A percentile compares a stretch with the other conserved stretches of the same genome.
These are phyloP conservation scores for Leptinotarsa peninsularis DNA, from an alignment of 2,888 invertebrate species.

Conservation along the genomic window DNA sequence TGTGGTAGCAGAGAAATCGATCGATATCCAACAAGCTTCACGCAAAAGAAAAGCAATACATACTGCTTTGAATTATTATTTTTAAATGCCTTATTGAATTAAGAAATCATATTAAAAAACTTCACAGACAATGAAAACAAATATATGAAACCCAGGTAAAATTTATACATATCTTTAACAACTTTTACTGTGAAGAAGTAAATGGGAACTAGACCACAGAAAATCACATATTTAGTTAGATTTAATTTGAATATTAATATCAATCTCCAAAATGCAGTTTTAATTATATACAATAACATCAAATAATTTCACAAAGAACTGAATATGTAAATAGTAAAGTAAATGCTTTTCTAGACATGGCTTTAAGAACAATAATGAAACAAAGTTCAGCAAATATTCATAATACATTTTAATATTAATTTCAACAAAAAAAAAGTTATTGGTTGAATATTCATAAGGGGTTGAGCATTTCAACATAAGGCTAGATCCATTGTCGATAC, in stretches of 20 bases:
- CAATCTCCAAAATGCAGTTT: too few relatives aligned
- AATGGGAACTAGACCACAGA: too few relatives aligned
- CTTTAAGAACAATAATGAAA: not conserved
- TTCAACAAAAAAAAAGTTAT: conserved; percentile 13
- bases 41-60: conserved; percentile 30
- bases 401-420: not conserved
- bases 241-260: too few relatives aligned
- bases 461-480: not conserved
- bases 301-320: too few relatives aligned
- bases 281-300: too few relatives aligned
- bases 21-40: conserved; percentile 39
- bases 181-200: too few relatives aligned
- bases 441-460: not conserved
- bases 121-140: conserved; percentile 41
- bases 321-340: too few relatives aligned
- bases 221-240: too few relatives aligned
- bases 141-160: conserved; percentile 45
- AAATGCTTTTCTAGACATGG: too few relatives aligned
- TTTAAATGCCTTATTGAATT: conserved; percentile 40
- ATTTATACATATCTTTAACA: conserved; percentile 39
- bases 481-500: conserved; percentile 3
- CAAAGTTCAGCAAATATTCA: not conserved
- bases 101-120: conserved; percentile 53
- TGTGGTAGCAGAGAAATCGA: conserved; percentile 39
- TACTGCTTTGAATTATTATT: conserved; percentile 19